Conservation (phyloP, 2,113 vertebrate species). For the Rhabdornis inornatus region DNA sequence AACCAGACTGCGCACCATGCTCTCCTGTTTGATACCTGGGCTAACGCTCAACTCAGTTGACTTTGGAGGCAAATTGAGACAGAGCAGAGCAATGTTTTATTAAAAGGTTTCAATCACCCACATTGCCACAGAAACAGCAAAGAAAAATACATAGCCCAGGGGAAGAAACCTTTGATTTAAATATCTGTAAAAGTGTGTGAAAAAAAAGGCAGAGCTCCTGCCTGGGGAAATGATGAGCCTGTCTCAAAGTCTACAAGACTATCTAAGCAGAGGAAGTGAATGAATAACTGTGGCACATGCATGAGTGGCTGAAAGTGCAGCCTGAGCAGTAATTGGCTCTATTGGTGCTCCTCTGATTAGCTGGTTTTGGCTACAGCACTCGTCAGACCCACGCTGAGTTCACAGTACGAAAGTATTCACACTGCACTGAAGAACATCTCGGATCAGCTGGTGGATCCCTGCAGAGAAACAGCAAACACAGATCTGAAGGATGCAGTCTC, state of each 20-base stretch:
- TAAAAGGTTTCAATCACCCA: background rate
- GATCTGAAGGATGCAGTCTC: background rate
- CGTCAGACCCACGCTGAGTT: slow-evolving; percentile 5
- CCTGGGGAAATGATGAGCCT: background rate
- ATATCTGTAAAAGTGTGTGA: background rate
- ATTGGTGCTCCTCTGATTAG: slow-evolving; percentile 39
- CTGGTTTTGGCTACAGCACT: slow-evolving; percentile 44
- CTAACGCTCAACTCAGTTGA: background rate
- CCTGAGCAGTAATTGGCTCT: slow-evolving; percentile 34
- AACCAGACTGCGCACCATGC: background rate
- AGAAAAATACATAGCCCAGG: background rate
- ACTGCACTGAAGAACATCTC: background rate
- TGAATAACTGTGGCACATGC: slow-evolving; percentile 5
- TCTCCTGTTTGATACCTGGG: slow-evolving; percentile 18
- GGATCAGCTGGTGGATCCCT: background rate
- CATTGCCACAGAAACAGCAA: background rate
- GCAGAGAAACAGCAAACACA: slow-evolving; percentile 46
- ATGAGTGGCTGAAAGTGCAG: background rate
- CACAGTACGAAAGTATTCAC: background rate
- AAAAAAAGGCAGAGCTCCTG: slow-evolving; percentile 4
- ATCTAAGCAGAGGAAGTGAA: slow-evolving; percentile 13
- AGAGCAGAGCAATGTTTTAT: background rate
- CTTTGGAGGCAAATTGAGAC: background rate
- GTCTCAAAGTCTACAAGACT: background rate
- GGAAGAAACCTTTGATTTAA: background rate